Conservation (phyloP, 2,797 vertebrate species). For the Cottoperca gobio region DNA sequence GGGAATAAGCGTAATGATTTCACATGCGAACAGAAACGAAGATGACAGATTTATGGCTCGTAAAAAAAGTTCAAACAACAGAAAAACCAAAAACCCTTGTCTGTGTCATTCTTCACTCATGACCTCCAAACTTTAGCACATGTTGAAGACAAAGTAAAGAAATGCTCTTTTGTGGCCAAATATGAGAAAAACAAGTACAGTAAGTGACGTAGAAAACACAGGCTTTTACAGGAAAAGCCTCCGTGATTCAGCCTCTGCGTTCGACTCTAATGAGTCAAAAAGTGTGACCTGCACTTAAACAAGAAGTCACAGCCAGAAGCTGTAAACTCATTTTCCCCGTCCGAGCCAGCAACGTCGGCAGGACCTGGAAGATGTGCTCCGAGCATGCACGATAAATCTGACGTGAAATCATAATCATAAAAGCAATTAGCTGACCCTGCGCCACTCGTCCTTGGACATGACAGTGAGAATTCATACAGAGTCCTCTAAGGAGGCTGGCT, state of each 20-base stretch:
- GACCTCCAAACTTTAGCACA: slow-evolving; percentile 75
- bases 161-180: slow-evolving; percentile 66
- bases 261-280: slow-evolving; percentile 85
- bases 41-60: slow-evolving; percentile 78
- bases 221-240: slow-evolving; percentile 79
- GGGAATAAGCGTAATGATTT: slow-evolving; percentile 74
- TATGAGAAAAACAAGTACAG: slow-evolving; percentile 63
- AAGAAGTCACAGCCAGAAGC: slow-evolving; percentile 82
- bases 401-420: slow-evolving; percentile 91
- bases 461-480: slow-evolving; percentile 88
- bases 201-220: slow-evolving; percentile 65
- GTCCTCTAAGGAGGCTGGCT: slow-evolving; percentile 83
- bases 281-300: slow-evolving; percentile 84
- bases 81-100: slow-evolving; percentile 76
- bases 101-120: slow-evolving; percentile 74
- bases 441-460: slow-evolving; percentile 88
- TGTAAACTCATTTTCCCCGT: slow-evolving; percentile 84
- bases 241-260: slow-evolving; percentile 74
- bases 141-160: slow-evolving; percentile 66
- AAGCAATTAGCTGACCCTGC: slow-evolving; percentile 91
- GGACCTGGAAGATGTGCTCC: slow-evolving; percentile 84
- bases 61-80: slow-evolving; percentile 81
- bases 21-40: slow-evolving; percentile 72
- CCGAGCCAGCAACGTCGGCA: slow-evolving; percentile 81
- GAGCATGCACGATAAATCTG: slow-evolving; percentile 89